These are phyloP conservation scores for Onthophagus sagittarius DNA, from an alignment of 2,888 invertebrate genomes.

Conservation along the genomic window DNA sequence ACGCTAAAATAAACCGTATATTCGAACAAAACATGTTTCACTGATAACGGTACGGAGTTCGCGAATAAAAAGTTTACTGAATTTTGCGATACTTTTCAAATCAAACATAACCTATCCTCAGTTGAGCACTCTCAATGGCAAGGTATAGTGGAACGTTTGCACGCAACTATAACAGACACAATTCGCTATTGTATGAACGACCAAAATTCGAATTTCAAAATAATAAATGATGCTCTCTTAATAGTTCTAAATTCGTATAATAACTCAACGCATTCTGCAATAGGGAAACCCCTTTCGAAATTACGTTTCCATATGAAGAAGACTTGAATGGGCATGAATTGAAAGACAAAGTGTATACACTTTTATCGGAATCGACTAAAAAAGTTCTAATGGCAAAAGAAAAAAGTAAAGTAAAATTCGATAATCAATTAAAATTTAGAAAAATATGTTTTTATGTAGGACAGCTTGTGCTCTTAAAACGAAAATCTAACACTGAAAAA, in stretches of 20 bases:
- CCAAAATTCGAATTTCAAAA: too few relatives aligned
- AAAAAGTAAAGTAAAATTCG: too few relatives aligned
- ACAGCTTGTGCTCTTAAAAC: too few relatives aligned
- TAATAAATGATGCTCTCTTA: background rate
- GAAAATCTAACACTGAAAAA: too few relatives aligned
- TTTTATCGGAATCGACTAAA: too few relatives aligned
- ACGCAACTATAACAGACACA: background rate
- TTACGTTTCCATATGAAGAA: background rate
- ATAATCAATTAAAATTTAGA: too few relatives aligned
- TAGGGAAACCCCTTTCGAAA: background rate
- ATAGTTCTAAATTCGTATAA: background rate
- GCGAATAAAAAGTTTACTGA: background rate
- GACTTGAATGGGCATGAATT: background rate
- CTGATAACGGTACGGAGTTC: background rate
- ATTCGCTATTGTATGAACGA: background rate
- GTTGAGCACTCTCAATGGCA: background rate
- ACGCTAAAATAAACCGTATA: too few relatives aligned
- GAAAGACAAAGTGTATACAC: too few relatives aligned
- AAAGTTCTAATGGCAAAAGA: too few relatives aligned
- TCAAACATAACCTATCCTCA: too few relatives aligned
- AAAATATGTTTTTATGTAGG: too few relatives aligned
- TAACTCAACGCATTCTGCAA: background rate
- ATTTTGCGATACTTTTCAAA: background rate
- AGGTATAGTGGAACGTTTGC: background rate
- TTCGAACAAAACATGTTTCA: too few relatives aligned